phyloP scores from a whole-genome alignment of 2,113 vertebrate genomes.

The Tachysurus fulvidraco region DNA sequence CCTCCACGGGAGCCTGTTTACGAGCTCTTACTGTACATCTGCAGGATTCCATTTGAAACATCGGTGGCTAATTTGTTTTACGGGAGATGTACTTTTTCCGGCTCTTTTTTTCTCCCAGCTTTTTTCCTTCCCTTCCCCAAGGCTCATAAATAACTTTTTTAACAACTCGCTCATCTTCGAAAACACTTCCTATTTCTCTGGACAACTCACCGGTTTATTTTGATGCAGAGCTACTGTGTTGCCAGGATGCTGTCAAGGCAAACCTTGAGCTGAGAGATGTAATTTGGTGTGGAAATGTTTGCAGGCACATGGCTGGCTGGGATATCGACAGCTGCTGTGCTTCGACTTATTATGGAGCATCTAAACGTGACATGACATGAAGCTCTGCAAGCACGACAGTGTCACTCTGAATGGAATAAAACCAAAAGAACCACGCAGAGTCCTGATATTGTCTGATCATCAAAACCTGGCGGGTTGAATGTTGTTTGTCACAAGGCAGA shows the following conservation, averaged over 20 bases:
- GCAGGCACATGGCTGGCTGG: constrained; percentile 4
- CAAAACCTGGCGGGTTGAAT: background rate
- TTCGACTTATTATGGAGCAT: constrained; percentile 28
- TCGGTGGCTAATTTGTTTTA: constrained; percentile 25
- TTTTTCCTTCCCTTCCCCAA: background rate
- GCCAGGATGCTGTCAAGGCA: constrained; percentile 25
- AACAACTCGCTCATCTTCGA: constrained; percentile 16
- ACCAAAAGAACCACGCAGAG: background rate
- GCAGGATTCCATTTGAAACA: constrained; percentile 5
- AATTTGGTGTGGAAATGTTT: constrained; percentile 27
- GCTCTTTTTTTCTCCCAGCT: background rate
- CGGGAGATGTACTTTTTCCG: background rate
- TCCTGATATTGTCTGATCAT: background rate
- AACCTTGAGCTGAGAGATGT: constrained; percentile 14
- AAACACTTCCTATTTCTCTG: constrained; percentile 3
- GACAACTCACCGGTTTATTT: constrained; percentile 20
- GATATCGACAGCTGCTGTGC: constrained; percentile 36
- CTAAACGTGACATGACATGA: constrained; percentile 24
- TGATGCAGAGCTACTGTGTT: background rate
- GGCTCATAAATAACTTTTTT: constrained; percentile 17
- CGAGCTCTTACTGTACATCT: background rate
- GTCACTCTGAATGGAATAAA: background rate
- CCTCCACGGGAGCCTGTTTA: background rate
- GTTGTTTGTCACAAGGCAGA: constrained; percentile 9
- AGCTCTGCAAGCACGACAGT: background rate